phyloP scores from a whole-genome alignment of 2,113 vertebrate genomes.

The Bubo blakistoni region DNA sequence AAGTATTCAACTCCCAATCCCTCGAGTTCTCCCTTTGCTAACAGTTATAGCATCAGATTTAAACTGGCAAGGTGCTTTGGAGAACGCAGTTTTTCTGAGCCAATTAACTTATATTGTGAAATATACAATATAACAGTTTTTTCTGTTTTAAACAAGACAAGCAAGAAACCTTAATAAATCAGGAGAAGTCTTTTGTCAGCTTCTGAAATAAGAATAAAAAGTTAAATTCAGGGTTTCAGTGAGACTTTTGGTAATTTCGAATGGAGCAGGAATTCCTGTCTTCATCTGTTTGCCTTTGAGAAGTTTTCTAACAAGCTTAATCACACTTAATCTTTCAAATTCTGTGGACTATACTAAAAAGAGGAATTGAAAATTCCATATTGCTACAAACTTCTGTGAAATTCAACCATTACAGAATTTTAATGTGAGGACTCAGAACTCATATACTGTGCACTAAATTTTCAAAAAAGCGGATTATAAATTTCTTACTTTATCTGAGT shows the following conservation, averaged over 20 bases:
- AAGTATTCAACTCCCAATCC: constrained; percentile 18
- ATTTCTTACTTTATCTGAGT: background rate
- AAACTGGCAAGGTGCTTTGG: background rate
- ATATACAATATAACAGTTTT: background rate
- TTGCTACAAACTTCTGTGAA: background rate
- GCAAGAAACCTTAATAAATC: background rate
- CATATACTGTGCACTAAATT: background rate
- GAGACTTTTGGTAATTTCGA: background rate
- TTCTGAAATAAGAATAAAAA: background rate
- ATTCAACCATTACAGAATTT: background rate
- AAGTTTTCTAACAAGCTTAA: background rate
- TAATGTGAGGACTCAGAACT: background rate
- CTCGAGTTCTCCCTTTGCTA: constrained; percentile 9
- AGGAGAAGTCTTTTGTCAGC: background rate
- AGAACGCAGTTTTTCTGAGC: constrained; percentile 10
- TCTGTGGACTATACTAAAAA: background rate
- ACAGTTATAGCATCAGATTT: background rate
- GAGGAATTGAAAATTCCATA: background rate
- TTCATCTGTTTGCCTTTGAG: background rate
- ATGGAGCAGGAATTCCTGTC: background rate
- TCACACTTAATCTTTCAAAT: background rate
- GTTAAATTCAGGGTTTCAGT: background rate
- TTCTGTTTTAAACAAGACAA: background rate
- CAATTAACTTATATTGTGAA: background rate
- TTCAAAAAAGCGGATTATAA: background rate